Percentiles rank a stretch among this genome's conserved stretches.
phyloP scores from a whole-genome alignment of 1,140 invertebrate genomes.

The Heliconius hermathena region DNA sequence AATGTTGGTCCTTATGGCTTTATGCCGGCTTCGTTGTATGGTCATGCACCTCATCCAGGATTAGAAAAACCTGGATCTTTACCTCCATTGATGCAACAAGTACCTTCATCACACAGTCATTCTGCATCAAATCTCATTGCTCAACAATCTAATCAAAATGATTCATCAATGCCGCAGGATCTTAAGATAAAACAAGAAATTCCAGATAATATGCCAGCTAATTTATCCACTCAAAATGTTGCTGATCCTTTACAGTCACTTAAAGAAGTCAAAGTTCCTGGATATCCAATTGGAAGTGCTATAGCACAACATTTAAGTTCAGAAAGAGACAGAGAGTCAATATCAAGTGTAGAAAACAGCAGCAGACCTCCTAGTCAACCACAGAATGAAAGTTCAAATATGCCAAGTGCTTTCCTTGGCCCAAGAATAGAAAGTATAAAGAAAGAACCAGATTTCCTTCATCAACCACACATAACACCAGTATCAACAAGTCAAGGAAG shows the following conservation, averaged over 20 bases:
- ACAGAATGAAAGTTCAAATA: conserved; percentile 66
- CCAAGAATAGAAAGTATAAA: conserved; percentile 87
- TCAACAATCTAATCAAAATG: conserved; percentile 68
- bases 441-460: conserved; percentile 86
- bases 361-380: conserved; percentile 76
- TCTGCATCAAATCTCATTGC: conserved; percentile 59
- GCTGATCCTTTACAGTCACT: conserved; percentile 89
- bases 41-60: conserved; percentile 66
- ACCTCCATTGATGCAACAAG: conserved; percentile 81
- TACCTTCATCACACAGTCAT: conserved; percentile 77
- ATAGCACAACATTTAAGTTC: conserved; percentile 75
- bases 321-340: conserved; percentile 75
- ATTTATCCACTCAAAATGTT: conserved; percentile 80
- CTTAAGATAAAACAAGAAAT: conserved; percentile 91
- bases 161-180: conserved; percentile 87
- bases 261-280: conserved; percentile 91
- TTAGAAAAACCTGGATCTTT: conserved; percentile 72
- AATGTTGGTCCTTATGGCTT: conserved; percentile 81
- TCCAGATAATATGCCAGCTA: conserved; percentile 79
- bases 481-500: conserved; percentile 70
- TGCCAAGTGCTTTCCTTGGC: conserved; percentile 79
- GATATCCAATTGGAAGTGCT: conserved; percentile 83
- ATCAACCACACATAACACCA: conserved; percentile 72
- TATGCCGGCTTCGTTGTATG: conserved; percentile 76
- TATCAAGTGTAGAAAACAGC: conserved; percentile 74